Evolutionary conservation across 2,113 vertebrate species (phyloP).

Genomic region (Leuciscus idus): DNA sequence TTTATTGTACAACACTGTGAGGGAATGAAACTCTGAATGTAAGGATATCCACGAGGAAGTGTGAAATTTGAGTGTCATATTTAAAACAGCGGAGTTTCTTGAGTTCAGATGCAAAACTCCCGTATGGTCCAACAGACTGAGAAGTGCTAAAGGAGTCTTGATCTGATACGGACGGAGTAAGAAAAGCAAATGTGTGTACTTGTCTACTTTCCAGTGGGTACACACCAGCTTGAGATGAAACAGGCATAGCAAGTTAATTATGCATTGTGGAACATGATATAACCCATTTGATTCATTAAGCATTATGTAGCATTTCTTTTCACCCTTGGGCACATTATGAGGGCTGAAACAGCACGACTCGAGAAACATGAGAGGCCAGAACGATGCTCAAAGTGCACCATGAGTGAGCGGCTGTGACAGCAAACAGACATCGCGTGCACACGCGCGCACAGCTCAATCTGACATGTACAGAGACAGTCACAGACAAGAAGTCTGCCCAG

Average conservation of each 20-base stretch:
- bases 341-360: constrained; percentile 53
- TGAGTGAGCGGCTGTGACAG: constrained; percentile 55
- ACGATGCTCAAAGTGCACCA: constrained; percentile 51
- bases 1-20: background rate
- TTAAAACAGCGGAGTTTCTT: constrained; percentile 33
- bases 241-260: constrained; percentile 58
- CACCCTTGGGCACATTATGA: constrained; percentile 55
- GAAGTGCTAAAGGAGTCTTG: constrained; percentile 33
- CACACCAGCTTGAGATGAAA: constrained; percentile 55
- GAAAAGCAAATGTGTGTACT: constrained; percentile 40
- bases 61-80: constrained; percentile 42
- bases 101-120: constrained; percentile 35
- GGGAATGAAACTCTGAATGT: background rate
- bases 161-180: constrained; percentile 42
- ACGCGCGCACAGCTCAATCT: constrained; percentile 26
- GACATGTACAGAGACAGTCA: constrained; percentile 43
- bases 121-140: constrained; percentile 35
- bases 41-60: background rate
- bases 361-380: constrained; percentile 53
- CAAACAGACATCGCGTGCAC: constrained; percentile 45
- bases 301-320: constrained; percentile 58
- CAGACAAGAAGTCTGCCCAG: constrained; percentile 32
- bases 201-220: constrained; percentile 25
- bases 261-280: constrained; percentile 59
- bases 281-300: constrained; percentile 59